Evolutionary conservation across 2,888 invertebrate genomes (phyloP).

Genomic region (Capitulum mitella): DNA sequence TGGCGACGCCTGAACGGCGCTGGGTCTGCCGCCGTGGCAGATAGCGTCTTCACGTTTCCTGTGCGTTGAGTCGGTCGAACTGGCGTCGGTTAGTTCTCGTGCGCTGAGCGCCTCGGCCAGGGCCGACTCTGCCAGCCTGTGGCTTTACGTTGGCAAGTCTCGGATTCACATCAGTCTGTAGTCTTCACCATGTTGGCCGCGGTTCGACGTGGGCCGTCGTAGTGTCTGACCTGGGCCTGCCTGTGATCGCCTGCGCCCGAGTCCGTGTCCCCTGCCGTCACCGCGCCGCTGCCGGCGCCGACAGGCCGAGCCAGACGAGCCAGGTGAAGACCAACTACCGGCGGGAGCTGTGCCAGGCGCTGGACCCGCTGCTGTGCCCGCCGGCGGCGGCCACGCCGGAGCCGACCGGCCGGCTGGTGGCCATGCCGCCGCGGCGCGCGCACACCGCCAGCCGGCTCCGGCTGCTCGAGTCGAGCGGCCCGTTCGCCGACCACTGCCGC

Average conservation of each 20-base stretch:
- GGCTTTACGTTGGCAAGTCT: no score
- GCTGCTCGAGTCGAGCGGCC: conserved; percentile 51
- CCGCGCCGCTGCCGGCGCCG: background rate
- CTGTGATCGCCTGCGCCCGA: no score
- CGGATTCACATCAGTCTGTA: no score
- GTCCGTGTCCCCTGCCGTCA: no score
- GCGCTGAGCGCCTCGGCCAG: no score
- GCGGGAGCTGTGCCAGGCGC: conserved; percentile 55
- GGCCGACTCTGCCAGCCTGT: no score
- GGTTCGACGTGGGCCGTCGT: no score
- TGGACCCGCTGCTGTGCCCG: conserved; percentile 53
- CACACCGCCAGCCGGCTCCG: conserved; percentile 40
- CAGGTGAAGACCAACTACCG: conserved; percentile 54
- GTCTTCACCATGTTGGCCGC: no score
- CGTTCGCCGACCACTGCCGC: conserved; percentile 57
- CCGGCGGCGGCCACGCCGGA: conserved; percentile 15
- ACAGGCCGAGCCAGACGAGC: conserved; percentile 51
- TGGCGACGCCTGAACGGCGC: no score
- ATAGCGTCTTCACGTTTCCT: background rate
- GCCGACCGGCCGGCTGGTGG: conserved; percentile 34
- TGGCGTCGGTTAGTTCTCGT: background rate
- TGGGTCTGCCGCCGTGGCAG: background rate
- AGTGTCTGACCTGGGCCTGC: no score
- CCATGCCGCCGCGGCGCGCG: conserved; percentile 39
- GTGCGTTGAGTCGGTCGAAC: background rate